A percentile compares a stretch with the other conserved stretches of the same genome.
Conservation (phyloP, 2,797 vertebrate species). For the Caiman crocodilus region DNA sequence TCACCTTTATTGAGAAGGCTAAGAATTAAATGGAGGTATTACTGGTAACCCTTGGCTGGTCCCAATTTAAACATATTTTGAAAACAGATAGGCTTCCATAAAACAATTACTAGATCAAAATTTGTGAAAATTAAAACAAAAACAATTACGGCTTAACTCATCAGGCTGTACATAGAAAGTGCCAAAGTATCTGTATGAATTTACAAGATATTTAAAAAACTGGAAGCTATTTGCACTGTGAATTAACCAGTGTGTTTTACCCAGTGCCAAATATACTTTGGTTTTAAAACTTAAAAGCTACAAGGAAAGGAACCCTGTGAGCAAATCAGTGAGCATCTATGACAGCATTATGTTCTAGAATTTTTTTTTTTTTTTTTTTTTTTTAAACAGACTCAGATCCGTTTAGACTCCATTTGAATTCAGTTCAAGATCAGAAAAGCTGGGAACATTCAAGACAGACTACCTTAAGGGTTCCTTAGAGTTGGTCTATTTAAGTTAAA, state of each 20-base stretch:
- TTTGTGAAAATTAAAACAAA: background rate
- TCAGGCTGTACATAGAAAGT: background rate
- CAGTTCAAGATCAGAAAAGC: background rate
- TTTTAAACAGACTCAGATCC: background rate
- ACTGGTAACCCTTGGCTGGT: background rate
- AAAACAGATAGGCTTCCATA: background rate
- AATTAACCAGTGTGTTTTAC: rapidly evolving
- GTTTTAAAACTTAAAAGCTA: background rate
- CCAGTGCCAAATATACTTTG: background rate
- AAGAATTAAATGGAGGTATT: background rate
- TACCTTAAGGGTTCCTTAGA: too few species aligned
- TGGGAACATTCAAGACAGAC: background rate
- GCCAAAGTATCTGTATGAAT: background rate
- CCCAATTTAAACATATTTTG: background rate
- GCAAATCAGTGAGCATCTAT: background rate
- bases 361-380: background rate
- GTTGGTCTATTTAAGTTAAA: background rate
- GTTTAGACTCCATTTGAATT: background rate
- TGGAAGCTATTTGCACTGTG: background rate
- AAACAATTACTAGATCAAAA: background rate
- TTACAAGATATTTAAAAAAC: background rate
- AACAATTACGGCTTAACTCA: background rate
- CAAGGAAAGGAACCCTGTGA: background rate
- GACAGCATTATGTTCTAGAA: background rate
- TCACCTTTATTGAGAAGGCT: background rate